phyloP scores from a whole-genome alignment of 1,140 invertebrate genomes.

The Camponotus pennsylvanicus region DNA sequence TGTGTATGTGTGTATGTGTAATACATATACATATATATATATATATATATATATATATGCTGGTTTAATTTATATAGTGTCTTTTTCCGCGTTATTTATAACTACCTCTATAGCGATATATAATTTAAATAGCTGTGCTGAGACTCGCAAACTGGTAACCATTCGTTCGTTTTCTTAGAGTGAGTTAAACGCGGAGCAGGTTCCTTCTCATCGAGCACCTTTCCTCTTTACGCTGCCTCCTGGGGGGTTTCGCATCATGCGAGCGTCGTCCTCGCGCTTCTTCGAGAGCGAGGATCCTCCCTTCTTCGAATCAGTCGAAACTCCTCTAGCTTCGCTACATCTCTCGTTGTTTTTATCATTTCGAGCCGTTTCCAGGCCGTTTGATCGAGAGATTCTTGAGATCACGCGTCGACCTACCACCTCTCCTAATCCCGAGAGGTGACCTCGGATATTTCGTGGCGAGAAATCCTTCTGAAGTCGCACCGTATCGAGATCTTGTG shows the following conservation, averaged over 20 bases:
- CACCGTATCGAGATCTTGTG: not conserved
- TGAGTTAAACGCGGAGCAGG: constrained; percentile 46
- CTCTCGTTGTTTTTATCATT: not conserved
- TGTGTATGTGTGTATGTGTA: constrained; percentile 65
- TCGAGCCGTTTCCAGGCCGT: constrained; percentile 73
- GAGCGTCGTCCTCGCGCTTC: not conserved
- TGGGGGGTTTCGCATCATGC: not conserved
- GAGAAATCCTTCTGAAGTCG: constrained; percentile 17
- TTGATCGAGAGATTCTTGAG: constrained; percentile 18
- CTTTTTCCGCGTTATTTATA: constrained; percentile 74
- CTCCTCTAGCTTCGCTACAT: not conserved
- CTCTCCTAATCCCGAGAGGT: constrained; percentile 63
- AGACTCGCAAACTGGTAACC: constrained; percentile 81
- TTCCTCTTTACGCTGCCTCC: not conserved
- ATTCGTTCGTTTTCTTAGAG: constrained; percentile 71
- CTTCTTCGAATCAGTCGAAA: not conserved
- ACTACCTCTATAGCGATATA: constrained; percentile 76
- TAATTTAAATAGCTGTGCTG: constrained; percentile 78
- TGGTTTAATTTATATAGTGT: constrained; percentile 75
- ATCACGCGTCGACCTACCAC: constrained; percentile 59
- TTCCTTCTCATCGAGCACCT: constrained; percentile 18
- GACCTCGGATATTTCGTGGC: constrained; percentile 34
- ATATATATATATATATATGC: constrained; percentile 73
- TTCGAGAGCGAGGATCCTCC: not conserved
- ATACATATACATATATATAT: constrained; percentile 73